Percentiles rank a stretch among this genome's conserved stretches.
These are phyloP conservation scores for Triops longicaudatus DNA, from an alignment of 1,140 invertebrate species.

Conservation along the genomic window DNA sequence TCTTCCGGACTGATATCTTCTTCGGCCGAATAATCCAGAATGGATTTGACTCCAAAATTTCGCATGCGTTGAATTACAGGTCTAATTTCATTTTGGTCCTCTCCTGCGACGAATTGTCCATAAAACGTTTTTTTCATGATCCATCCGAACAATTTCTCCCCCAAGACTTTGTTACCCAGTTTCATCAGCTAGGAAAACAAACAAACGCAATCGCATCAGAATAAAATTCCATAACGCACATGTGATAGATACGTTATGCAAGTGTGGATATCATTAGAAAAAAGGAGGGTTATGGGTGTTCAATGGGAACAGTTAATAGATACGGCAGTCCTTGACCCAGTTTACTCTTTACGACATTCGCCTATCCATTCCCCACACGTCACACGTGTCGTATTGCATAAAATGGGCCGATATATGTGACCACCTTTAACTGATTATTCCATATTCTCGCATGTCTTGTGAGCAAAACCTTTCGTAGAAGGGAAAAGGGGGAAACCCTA, in stretches of 20 bases:
- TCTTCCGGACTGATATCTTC: slow-evolving; percentile 87
- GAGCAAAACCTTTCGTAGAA: not conserved
- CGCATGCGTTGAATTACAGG: slow-evolving; percentile 72
- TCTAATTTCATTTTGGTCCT: slow-evolving; percentile 77
- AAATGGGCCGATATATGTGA: not conserved
- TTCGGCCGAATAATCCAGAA: slow-evolving; percentile 97
- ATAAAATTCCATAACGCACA: not conserved
- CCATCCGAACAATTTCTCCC: slow-evolving; percentile 71
- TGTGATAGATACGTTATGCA: not conserved
- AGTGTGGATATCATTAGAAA: not conserved
- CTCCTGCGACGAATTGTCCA: slow-evolving; percentile 96
- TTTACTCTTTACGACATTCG: not conserved
- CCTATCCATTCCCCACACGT: not conserved
- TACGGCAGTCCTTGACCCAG: not conserved
- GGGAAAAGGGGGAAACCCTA: not conserved
- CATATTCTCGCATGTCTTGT: not conserved
- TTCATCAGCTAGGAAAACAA: slow-evolving; percentile 69
- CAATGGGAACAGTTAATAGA: not conserved
- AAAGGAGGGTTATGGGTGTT: not conserved
- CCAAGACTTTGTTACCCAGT: slow-evolving; percentile 64
- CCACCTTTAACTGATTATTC: not conserved
- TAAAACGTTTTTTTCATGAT: slow-evolving; percentile 94
- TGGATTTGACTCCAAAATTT: slow-evolving; percentile 95
- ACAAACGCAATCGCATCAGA: not conserved
- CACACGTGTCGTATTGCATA: not conserved